Evolutionary conservation across 53 echinoderm and acorn worm genomes (phyloP).

Genomic region (Holothuria scabra): DNA sequence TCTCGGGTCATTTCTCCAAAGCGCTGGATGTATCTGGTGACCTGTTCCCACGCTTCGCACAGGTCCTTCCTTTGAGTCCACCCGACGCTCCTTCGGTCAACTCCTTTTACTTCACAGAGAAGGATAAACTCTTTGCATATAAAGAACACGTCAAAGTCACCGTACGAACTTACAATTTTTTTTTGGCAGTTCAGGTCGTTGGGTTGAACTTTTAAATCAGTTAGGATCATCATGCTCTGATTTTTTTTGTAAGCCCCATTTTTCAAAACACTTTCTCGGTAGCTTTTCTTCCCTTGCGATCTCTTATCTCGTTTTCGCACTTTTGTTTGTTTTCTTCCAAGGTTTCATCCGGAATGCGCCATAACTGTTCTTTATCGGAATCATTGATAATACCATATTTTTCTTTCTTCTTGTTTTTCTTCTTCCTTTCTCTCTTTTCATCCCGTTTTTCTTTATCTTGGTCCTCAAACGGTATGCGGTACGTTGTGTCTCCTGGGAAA

Average conservation of each 20-base stretch:
- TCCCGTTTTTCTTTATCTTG: neutral
- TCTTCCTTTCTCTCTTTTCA: too few relatives aligned
- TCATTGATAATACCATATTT: neutral
- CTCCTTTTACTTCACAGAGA: conserved; percentile 23
- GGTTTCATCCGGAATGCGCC: conserved; percentile 4
- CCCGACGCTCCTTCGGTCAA: neutral
- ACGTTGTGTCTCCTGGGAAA: neutral
- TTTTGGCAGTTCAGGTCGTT: neutral
- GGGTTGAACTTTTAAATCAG: conserved; percentile 2
- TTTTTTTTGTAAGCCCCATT: conserved; percentile 14
- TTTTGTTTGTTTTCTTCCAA: neutral
- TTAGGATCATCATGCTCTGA: conserved; percentile 17
- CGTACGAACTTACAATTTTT: conserved; percentile 6
- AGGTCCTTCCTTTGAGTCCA: neutral
- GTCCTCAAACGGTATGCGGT: neutral
- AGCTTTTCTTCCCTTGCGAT: neutral
- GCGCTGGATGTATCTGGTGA: neutral
- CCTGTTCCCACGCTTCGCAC: neutral
- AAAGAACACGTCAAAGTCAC: conserved; percentile 18
- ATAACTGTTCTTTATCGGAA: neutral
- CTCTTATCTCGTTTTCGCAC: neutral
- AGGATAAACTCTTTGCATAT: neutral
- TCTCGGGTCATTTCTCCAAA: conserved; percentile 24
- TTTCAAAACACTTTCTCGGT: conserved; percentile 9
- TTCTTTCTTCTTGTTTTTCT: neutral